Evolutionary conservation across 64 coral and sea anemone genomes (phyloP).

Genomic region (Hydrozoanthus tunicans): DNA sequence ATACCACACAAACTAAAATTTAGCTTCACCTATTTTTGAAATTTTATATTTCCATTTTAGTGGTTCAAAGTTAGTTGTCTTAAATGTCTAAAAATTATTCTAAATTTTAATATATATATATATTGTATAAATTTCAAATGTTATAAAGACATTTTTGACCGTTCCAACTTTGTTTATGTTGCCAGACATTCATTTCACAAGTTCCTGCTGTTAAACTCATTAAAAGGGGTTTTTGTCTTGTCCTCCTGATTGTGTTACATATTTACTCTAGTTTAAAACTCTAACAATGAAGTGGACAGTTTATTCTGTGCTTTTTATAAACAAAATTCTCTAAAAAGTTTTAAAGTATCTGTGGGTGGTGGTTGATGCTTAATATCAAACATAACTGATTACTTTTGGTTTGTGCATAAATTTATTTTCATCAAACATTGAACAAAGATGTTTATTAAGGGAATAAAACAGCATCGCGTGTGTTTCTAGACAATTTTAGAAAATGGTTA

Average conservation of each 20-base stretch:
- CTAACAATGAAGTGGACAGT: background rate
- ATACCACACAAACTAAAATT: background rate
- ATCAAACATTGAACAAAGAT: background rate
- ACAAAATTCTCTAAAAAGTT: background rate
- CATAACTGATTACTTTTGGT: background rate
- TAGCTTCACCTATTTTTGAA: background rate
- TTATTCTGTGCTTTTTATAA: slow-evolving; percentile 1
- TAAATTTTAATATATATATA: slow-evolving; percentile 3
- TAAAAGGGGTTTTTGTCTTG: background rate
- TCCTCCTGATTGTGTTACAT: background rate
- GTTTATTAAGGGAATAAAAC: too few species aligned
- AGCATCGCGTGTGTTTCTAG: too few species aligned
- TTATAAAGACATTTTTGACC: background rate
- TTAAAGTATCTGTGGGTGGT: background rate
- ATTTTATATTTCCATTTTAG: background rate
- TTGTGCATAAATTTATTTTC: background rate
- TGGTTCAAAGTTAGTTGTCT: background rate
- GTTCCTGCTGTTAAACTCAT: background rate
- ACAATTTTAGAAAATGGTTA: too few species aligned
- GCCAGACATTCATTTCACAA: background rate
- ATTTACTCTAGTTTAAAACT: background rate
- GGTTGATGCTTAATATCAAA: background rate
- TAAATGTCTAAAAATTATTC: background rate
- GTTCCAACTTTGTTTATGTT: slow-evolving; percentile 4
- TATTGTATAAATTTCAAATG: background rate